Evolutionary conservation across 2,888 invertebrate genomes (phyloP).

Genomic region (Drosophila suboccidentalis): DNA sequence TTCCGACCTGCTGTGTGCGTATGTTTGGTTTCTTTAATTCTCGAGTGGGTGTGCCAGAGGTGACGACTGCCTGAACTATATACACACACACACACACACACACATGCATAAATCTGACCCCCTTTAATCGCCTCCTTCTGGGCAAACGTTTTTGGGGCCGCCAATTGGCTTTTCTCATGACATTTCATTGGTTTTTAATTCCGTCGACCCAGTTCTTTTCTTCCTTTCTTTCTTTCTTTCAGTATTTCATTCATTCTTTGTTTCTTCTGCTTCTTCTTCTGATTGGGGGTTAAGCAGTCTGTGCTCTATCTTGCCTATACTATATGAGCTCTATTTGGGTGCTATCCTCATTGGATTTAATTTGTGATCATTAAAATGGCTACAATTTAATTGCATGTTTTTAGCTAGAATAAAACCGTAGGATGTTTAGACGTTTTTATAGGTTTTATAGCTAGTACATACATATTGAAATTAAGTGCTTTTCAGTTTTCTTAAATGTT

Average conservation of each 20-base stretch:
- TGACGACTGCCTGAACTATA: constrained; percentile 52
- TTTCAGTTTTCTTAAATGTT: background rate
- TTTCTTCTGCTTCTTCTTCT: background rate
- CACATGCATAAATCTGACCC: background rate
- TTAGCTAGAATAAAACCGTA: constrained; percentile 2
- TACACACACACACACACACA: background rate
- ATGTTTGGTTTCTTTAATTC: constrained; percentile 46
- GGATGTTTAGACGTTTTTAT: constrained; percentile 26
- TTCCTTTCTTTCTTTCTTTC: constrained; percentile 11
- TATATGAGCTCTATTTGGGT: constrained; percentile 3
- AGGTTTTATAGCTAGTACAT: constrained; percentile 10
- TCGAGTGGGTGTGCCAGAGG: constrained; percentile 59
- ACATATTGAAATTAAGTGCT: background rate
- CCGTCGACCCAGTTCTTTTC: constrained; percentile 49
- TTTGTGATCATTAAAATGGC: constrained; percentile 32
- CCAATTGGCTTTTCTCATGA: constrained; percentile 59
- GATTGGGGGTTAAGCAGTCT: constrained; percentile 34
- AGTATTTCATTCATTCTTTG: background rate
- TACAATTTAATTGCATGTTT: constrained; percentile 28
- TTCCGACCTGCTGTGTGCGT: background rate
- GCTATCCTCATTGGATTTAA: constrained; percentile 13
- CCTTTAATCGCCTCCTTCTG: background rate
- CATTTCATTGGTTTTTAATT: constrained; percentile 71
- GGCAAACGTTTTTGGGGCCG: constrained; percentile 25
- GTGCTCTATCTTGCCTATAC: background rate